phyloP scores from a whole-genome alignment of 2,888 invertebrate genomes.

The Drosophila falleni region DNA sequence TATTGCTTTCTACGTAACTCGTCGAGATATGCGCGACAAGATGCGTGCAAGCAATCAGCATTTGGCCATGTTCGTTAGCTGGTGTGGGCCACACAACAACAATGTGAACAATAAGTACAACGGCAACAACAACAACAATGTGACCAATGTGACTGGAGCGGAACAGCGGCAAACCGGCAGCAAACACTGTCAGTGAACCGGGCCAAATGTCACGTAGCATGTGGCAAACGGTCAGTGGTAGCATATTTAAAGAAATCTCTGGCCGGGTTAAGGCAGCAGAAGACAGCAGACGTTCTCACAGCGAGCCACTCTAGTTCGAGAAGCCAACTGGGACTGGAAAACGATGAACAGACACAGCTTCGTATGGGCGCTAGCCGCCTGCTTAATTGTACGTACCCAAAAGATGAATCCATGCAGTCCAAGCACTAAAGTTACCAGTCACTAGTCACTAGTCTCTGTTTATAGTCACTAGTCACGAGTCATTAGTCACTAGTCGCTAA shows the following conservation, averaged over 20 bases:
- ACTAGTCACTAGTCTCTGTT: not conserved
- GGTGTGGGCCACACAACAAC: constrained; percentile 57
- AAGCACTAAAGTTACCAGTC: not conserved
- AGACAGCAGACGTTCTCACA: constrained; percentile 72
- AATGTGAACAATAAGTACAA: constrained; percentile 10
- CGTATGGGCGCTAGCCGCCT: constrained; percentile 81
- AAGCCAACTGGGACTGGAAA: constrained; percentile 67
- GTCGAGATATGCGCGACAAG: constrained; percentile 68
- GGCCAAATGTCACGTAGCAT: constrained; percentile 81
- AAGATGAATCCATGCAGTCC: not conserved
- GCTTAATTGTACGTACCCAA: constrained; percentile 82
- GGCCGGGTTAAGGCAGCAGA: constrained; percentile 69
- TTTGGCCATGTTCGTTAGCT: constrained; percentile 69
- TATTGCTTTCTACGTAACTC: constrained; percentile 62
- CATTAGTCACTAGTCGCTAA: not conserved
- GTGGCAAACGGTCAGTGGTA: constrained; percentile 43
- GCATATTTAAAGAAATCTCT: constrained; percentile 82
- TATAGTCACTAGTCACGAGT: not conserved
- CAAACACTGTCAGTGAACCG: constrained; percentile 17
- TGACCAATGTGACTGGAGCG: constrained; percentile 44
- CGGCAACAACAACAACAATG: constrained; percentile 1
- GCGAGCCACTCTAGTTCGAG: constrained; percentile 55
- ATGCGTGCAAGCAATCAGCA: constrained; percentile 75
- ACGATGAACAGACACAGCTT: constrained; percentile 81
- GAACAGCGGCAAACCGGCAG: constrained; percentile 60